Base-by-base conservation (phyloP, 2,888 invertebrate species). In the Chalcosyrphus nemorum region DNA sequence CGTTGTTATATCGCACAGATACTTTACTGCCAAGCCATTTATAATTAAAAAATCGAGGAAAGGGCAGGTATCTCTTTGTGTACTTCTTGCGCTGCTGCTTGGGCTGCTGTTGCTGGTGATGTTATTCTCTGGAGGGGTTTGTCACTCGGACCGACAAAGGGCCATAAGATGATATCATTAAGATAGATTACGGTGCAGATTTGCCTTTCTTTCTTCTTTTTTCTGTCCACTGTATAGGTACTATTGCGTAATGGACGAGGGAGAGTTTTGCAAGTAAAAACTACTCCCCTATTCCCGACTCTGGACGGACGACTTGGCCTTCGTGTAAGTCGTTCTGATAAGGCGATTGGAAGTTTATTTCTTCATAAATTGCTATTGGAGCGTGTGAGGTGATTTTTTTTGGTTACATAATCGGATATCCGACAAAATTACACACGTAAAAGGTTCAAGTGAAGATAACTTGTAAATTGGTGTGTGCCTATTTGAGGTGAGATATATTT, bases 171-270 rank as follows among this genome's bases (percentile, higher is more conserved):
- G 81, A 61, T 77, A 68, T 82, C 81, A 82, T 82, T 77, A 82
- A 82, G 76, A 82, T 72, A 77, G 77, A 82, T 82, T 82, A 77
- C 72, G 77, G 61, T 72, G 81, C 66, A 66, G 81, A 72, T 72
- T 77, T 77, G 45, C 11, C 43, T 29, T 24, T 21, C 52, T 65
- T 17, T 63, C n/a, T 17, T 4, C 7, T 41, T n/a, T 19, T 13
- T n/a, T 35, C 57, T 21, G 19, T 15, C 21, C 24, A 43, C 9
- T 32, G 27, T n/a, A n/a, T n/a, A n/a, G n/a, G n/a, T n/a, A n/a
- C n/a, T n/a, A n/a, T 50, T 63, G 43, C 38, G 41, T 27, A 59
- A 56, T 32, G 54, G 54, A 38, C 47, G 43, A 56, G 56, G 24
- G 35, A 65, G 50, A 38, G 56, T 50, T 47, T 47, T 17, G 57